A percentile compares a stretch with the other conserved stretches of the same genome.
Evolutionary conservation across 2,113 vertebrate species (phyloP).

Genomic region (Neomonachus schauinslandi): DNA sequence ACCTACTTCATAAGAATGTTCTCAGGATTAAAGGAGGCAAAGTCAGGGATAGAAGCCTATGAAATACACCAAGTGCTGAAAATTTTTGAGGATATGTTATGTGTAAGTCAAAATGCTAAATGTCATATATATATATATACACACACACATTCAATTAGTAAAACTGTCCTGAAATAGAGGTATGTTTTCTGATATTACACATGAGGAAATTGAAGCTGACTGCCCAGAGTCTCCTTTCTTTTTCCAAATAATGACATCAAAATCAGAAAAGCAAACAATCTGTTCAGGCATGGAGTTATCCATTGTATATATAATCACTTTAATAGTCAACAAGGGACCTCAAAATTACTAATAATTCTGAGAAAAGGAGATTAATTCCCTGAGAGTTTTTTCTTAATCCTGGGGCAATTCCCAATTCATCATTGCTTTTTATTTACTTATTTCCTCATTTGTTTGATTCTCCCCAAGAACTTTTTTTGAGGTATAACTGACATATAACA

Average conservation of each 20-base stretch:
- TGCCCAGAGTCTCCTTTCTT: not conserved
- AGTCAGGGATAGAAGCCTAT: not conserved
- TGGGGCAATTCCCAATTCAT: not conserved
- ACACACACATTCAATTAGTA: not conserved
- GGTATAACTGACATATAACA: not conserved
- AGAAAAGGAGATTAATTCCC: not conserved
- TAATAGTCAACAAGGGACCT: not conserved
- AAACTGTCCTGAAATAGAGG: not conserved
- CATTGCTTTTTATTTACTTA: not conserved
- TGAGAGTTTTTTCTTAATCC: not conserved
- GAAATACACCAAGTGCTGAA: not conserved
- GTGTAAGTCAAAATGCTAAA: not conserved
- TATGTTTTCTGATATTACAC: not conserved
- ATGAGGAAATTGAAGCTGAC: not conserved
- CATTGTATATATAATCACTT: not conserved
- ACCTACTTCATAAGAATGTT: not conserved
- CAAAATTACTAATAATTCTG: slow-evolving; percentile 25
- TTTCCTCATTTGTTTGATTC: not conserved
- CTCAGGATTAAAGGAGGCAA: not conserved
- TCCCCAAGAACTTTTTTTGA: not conserved
- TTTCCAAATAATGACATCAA: not conserved
- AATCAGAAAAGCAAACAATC: not conserved
- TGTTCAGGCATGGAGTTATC: not conserved
- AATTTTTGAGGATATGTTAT: not conserved
- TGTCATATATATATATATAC: not conserved